Percentiles rank a stretch among this genome's conserved stretches.
Conservation (phyloP, 2,113 vertebrate species). For the Chlamydotis undulata region DNA sequence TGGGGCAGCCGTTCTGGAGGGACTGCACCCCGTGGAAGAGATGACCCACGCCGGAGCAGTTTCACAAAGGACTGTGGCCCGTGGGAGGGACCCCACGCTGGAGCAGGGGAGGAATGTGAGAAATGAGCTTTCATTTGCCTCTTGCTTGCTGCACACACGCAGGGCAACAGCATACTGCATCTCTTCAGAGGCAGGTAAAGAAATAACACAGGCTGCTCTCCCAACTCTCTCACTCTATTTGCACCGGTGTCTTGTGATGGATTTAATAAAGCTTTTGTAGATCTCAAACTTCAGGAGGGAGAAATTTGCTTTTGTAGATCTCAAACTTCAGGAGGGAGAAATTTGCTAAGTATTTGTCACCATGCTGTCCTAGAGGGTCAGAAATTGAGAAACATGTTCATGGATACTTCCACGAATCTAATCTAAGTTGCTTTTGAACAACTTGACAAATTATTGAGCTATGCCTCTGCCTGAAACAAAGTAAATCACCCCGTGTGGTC, state of each 20-base stretch:
- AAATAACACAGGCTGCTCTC: background rate
- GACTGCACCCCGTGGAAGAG: too few relatives aligned
- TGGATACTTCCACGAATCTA: too few relatives aligned
- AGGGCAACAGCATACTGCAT: rapidly evolving
- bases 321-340: background rate
- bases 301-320: background rate
- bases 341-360: background rate
- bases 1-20: too few relatives aligned
- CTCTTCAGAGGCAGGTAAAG: background rate
- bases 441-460: background rate
- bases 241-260: rapidly evolving
- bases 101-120: too few relatives aligned
- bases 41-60: too few relatives aligned
- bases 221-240: background rate
- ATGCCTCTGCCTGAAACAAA: background rate
- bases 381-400: background rate
- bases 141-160: background rate
- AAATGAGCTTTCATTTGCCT: background rate
- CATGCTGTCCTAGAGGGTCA: background rate
- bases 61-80: too few relatives aligned
- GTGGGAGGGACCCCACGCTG: too few relatives aligned
- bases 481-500: background rate
- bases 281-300: background rate
- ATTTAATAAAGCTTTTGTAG: background rate
- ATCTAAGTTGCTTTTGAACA: background rate